These are phyloP conservation scores for Drosophila bocqueti DNA, from an alignment of 1,140 invertebrate species.

Conservation along the genomic window DNA sequence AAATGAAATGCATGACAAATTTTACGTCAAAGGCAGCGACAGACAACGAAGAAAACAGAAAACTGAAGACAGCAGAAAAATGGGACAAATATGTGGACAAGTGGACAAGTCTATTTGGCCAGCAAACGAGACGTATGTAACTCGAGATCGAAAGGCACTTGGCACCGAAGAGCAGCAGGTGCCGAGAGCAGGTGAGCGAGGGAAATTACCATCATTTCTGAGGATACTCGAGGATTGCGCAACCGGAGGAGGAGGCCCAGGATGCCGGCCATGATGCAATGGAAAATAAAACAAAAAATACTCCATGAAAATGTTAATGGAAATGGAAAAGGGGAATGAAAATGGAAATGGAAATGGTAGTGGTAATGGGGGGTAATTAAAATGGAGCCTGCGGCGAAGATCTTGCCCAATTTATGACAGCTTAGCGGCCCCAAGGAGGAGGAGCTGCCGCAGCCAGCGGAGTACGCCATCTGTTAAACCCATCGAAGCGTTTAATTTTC, in stretches of 20 bases:
- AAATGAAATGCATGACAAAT: slow-evolving; percentile 62
- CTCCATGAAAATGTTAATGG: background rate
- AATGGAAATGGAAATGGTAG: background rate
- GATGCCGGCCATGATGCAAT: slow-evolving; percentile 28
- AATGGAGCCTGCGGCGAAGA: slow-evolving; percentile 27
- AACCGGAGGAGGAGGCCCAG: slow-evolving; percentile 19
- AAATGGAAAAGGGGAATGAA: slow-evolving; percentile 1
- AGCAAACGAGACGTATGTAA: slow-evolving; percentile 6
- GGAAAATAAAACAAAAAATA: background rate
- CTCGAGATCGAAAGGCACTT: slow-evolving; percentile 22
- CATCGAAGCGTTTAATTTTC: slow-evolving; percentile 60
- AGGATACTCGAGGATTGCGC: slow-evolving; percentile 30
- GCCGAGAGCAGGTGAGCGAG: too few relatives aligned
- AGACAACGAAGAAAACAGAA: slow-evolving; percentile 6
- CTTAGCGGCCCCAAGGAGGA: background rate
- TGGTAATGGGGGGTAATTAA: slow-evolving; percentile 9
- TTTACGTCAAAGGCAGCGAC: background rate
- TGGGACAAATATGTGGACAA: slow-evolving; percentile 27
- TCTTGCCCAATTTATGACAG: slow-evolving; percentile 19
- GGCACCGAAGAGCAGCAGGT: slow-evolving; percentile 1
- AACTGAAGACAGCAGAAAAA: background rate
- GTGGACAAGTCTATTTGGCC: slow-evolving; percentile 4
- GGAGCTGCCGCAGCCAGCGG: background rate
- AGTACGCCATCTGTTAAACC: slow-evolving; percentile 3
- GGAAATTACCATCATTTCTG: slow-evolving; percentile 26